A percentile compares a stretch with the other conserved stretches of the same genome.
These are phyloP conservation scores for Ctenosaura bakeri DNA, from an alignment of 2,797 vertebrate species.

Conservation along the genomic window DNA sequence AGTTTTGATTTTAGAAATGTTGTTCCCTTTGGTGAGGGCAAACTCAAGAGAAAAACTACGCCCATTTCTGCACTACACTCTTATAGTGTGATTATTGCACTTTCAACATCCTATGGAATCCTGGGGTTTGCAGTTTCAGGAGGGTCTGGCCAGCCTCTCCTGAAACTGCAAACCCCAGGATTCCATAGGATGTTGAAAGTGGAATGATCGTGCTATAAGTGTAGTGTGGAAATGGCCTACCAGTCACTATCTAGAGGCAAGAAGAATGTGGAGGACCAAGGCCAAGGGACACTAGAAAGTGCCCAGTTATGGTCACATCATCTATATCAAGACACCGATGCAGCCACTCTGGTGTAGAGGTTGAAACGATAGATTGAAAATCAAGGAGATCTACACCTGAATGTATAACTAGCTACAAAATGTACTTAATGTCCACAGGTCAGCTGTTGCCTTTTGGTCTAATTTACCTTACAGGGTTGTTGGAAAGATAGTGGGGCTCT, in stretches of 20 bases:
- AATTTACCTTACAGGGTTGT: neutral
- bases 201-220: too few relatives aligned
- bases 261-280: neutral
- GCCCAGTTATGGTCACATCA: neutral
- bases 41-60: too few relatives aligned
- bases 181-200: too few relatives aligned
- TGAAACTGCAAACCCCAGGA: too few relatives aligned
- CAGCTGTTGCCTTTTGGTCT: neutral
- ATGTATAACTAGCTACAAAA: neutral
- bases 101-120: too few relatives aligned
- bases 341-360: neutral
- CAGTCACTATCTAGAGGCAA: neutral
- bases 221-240: too few relatives aligned
- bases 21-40: neutral
- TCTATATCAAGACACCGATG: too few relatives aligned
- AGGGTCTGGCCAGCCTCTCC: too few relatives aligned
- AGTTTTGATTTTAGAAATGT: neutral
- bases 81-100: too few relatives aligned
- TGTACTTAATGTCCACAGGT: neutral
- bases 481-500: neutral
- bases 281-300: neutral
- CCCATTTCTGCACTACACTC: too few relatives aligned
- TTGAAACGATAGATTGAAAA: neutral
- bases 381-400: neutral
- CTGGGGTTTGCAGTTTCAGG: too few relatives aligned